Conservation (phyloP, 2,797 vertebrate species). For the Apogon talboti region DNA sequence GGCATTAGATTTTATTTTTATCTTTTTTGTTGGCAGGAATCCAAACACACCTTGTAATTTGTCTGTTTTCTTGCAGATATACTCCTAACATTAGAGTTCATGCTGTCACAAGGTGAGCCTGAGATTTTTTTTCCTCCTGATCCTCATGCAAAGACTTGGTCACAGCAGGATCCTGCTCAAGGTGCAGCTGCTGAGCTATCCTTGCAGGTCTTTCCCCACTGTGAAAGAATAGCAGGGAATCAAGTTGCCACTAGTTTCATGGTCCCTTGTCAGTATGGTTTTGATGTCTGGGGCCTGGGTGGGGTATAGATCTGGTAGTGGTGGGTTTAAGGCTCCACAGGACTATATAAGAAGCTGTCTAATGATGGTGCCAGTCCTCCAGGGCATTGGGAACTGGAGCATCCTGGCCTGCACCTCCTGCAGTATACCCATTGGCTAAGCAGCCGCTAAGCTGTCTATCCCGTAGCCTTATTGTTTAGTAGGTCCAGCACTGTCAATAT, state of each 20-base stretch:
- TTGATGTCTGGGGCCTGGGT: slow-evolving; percentile 70
- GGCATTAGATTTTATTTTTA: not conserved
- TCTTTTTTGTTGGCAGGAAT: not conserved
- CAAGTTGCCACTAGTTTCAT: slow-evolving; percentile 81
- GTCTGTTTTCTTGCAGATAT: slow-evolving; percentile 1
- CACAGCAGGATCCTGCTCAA: slow-evolving; percentile 49
- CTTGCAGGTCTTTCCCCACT: slow-evolving; percentile 32
- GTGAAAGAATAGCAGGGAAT: slow-evolving; percentile 71
- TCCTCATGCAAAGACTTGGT: slow-evolving; percentile 28
- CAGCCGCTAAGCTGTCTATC: slow-evolving; percentile 82
- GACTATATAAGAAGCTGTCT: slow-evolving; percentile 72
- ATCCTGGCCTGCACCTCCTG: slow-evolving; percentile 81
- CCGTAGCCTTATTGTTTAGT: slow-evolving; percentile 83
- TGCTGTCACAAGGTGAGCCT: slow-evolving; percentile 27
- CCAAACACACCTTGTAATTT: not conserved
- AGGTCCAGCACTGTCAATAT: slow-evolving; percentile 85
- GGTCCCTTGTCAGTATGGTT: slow-evolving; percentile 74
- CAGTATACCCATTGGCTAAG: slow-evolving; percentile 82
- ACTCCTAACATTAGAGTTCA: slow-evolving; percentile 15
- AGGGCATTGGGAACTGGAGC: slow-evolving; percentile 82
- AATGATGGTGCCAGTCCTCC: slow-evolving; percentile 85
- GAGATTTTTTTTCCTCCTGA: slow-evolving; percentile 11
- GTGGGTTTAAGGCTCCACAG: slow-evolving; percentile 72
- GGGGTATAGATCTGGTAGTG: slow-evolving; percentile 67
- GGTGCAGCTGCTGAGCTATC: slow-evolving; percentile 61